These are phyloP conservation scores for Pocillopora meandrina DNA, from an alignment of 92 coral and sea anemone genomes.

Conservation along the genomic window DNA sequence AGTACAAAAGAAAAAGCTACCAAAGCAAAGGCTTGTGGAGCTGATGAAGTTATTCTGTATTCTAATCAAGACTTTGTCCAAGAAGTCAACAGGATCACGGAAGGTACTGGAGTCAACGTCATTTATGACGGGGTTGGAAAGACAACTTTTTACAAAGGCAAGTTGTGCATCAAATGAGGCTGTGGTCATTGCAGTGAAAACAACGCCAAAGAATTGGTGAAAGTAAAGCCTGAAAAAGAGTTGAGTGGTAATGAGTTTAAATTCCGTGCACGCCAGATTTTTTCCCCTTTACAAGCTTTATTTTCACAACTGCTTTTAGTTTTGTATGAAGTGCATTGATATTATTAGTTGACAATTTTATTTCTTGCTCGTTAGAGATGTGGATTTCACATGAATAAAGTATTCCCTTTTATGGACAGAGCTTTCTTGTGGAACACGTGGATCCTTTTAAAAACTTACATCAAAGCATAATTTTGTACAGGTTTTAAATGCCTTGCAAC, in stretches of 20 bases:
- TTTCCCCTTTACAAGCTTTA: too few relatives aligned
- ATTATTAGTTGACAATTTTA: too few relatives aligned
- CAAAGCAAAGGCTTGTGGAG: conserved; percentile 50
- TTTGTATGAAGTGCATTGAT: too few relatives aligned
- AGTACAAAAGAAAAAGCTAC: conserved; percentile 52
- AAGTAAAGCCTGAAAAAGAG: too few relatives aligned
- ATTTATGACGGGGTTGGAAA: conserved; percentile 67
- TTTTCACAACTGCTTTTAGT: too few relatives aligned
- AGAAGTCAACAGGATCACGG: conserved; percentile 56
- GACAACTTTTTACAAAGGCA: conserved; percentile 53
- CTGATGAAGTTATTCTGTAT: conserved; percentile 57
- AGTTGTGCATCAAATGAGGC: not conserved
- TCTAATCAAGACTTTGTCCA: conserved; percentile 54
- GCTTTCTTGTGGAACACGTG: not conserved
- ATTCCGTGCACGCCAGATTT: too few relatives aligned
- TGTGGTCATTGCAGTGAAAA: not conserved
- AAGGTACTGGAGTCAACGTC: conserved; percentile 50
- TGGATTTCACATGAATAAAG: too few relatives aligned
- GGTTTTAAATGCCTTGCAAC: conserved; percentile 53
- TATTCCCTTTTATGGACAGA: not conserved
- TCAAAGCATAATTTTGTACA: not conserved
- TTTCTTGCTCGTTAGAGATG: too few relatives aligned
- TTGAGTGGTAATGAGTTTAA: too few relatives aligned
- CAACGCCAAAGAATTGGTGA: not conserved
- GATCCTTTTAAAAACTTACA: not conserved